Evolutionary conservation across 2,888 invertebrate species (phyloP), one percentile per base, ranked within the genome.

Genomic region (Oscheius sp.): DNA sequence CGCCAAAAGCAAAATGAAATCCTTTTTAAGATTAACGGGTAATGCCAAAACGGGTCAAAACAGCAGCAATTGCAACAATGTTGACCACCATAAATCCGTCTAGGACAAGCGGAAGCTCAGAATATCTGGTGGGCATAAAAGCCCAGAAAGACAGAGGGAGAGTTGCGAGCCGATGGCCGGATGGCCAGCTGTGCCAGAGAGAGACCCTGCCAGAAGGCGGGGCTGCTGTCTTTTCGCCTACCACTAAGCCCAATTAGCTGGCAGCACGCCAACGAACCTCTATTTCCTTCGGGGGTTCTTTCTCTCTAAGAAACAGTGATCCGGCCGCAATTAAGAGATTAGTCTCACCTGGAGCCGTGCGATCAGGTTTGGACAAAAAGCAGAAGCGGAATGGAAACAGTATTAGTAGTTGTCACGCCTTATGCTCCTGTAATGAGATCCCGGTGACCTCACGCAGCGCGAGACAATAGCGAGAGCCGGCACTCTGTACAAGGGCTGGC

Each of bases 121-220:
- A 21, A 42, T 42, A 42, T 42, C 4, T 42, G 42, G 7, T 42
- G 55, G 66, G 55, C 68, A 68, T 68, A 68, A 68, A 68, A 68
- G 68, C 68, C 42, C 42, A 42, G 42, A 42, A 42, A 42, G 42
- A 42, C 42, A 42, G 42, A 42, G 42, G 42, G 42, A 53, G 68
- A 68, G 68, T 68, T 68, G 68, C 68, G 63, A 68, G 68, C 53
- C 42, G 68, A 68, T 63, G 68, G 68, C 68, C 42, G 68, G 68
- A 68, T 55, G 55, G 68, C 68, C 68, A 68, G 68, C 68, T 68
- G 68, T 68, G 68, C 68, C 35, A 68, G 55, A 53, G 42, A 42
- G 42, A 42, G 42, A 42, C 42, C 42, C 53, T 51, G 63, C 63
- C 63, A 63, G 68, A 68, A 68, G 68, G 68, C 68, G 68, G 68